Base-by-base conservation (phyloP, 2,797 vertebrate genomes). In the Poeciliopsis turneri region DNA sequence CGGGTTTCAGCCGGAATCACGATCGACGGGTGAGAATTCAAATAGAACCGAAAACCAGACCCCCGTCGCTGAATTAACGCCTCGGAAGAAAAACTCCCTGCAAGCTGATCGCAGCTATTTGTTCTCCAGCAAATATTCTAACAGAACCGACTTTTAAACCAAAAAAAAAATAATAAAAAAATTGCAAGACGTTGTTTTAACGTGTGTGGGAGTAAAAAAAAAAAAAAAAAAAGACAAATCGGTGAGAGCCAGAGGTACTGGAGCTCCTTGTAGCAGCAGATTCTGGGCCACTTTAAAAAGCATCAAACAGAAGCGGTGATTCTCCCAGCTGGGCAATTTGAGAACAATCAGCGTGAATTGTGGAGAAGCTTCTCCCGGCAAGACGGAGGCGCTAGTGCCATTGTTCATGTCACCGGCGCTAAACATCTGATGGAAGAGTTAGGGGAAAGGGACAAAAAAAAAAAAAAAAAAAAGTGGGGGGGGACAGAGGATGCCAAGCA, bases 301-400 rank as follows among this genome's bases (percentile, higher is more conserved):
- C 82, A 81, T 92, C 91, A 83, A 88, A 83, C 83, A 79, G 86
- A 91, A 89, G 84, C 89, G 87, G 90, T 87, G 92, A 92, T 90
- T 88, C 91, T 92, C 85, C 89, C 90, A 90, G 90, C 85, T 75
- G 90, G 80, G 86, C 91, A 93, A 94, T 95, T 94, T 93, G 83
- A 91, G 90, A 94, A 94, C 93, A 94, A 95, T 95, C 93, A 93
- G 85, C 78, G 80, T 33, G 85, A 92, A 94, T 92, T 92, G 94
- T 93, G 70, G 74, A 89, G 90, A 82, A 82, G 87, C 84, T 93
- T 82, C 81, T 90, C 87, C 78, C 77, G 47, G 77, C 83, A 82
- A 87, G 90, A 79, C 78, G 25, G 72, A 78, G 77, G 84, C 82
- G 82, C 77, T 49, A 80, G 83, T 82, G 75, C 87, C 84, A 92